Evolutionary conservation across 1,140 invertebrate species (phyloP).

Genomic region (Pseudomyrmex sp.): DNA sequence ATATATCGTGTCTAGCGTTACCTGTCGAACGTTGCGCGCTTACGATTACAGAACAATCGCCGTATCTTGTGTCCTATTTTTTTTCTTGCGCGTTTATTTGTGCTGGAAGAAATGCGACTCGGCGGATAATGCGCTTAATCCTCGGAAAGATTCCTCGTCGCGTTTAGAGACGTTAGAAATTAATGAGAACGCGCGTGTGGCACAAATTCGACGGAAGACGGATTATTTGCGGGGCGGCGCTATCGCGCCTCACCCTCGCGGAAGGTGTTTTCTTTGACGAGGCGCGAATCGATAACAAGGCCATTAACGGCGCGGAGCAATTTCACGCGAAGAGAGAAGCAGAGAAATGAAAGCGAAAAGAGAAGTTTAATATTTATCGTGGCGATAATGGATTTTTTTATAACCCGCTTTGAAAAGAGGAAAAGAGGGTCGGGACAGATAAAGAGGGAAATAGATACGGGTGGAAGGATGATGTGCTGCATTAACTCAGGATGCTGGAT

Average conservation of each 20-base stretch:
- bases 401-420: conserved; percentile 64
- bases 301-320: conserved; percentile 69
- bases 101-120: conserved; percentile 37
- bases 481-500: conserved; percentile 62
- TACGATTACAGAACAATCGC: background rate
- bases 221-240: conserved; percentile 27
- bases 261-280: conserved; percentile 61
- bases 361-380: conserved; percentile 74
- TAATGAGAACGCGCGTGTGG: conserved; percentile 49
- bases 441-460: background rate
- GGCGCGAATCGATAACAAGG: conserved; percentile 70
- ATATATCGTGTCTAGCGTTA: background rate
- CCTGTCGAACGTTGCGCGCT: background rate
- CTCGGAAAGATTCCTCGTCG: conserved; percentile 15
- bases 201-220: conserved; percentile 53
- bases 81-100: background rate
- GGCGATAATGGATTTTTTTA: conserved; percentile 71
- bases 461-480: conserved; percentile 26
- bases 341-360: conserved; percentile 70
- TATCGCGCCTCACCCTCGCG: conserved; percentile 33
- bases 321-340: conserved; percentile 68
- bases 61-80: background rate
- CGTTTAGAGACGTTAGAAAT: conserved; percentile 48
- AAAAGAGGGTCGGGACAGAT: background rate
- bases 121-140: conserved; percentile 24